Base-by-base conservation (phyloP, 2,888 invertebrate species). In the Sphaerophoria rueppellii region DNA sequence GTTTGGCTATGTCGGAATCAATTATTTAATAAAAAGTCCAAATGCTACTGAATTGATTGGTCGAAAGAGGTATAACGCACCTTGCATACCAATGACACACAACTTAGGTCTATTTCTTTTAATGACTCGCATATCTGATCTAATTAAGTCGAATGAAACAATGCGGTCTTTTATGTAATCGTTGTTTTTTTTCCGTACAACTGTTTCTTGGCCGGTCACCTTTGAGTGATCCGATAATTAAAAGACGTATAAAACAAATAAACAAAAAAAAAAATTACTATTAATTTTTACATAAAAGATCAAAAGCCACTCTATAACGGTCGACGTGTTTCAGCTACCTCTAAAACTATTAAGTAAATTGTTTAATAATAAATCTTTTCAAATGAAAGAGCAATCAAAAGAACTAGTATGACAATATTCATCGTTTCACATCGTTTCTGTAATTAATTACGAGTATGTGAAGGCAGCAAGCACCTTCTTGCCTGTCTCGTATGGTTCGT, bases 351-450 rank as follows among this genome's bases (percentile, higher is more conserved):
- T 43, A 52, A 70, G 40, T 75, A 61, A 48, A 61, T 67, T 57
- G 37, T 50, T 61, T 61, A 14, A 58, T 37, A 37, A 67, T 11
- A 52, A 40, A 32, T 40, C 67, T 24, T 54, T 7, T 55, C n/a
- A 40, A 6, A 40, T 11, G 4, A 14, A 43, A 1, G 1, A 43
- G 40, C 65, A 5, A 50, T 35, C 32, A 34, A 7, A 24, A 40
- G 50, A 73, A 73, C 69, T 82, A 24, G 24, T 24, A 63, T 74
- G 82, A 77, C 76, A 77, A 48, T 77, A 24, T 24, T 24, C 65
- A 73, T 70, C 81, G 74, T 77, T 85, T 81, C 85, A 81, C 81
- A 77, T 81, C 76, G 81, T 81, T 85, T 85, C 80, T 65, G 70
- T 63, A 73, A 81, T 85, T 85, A 85, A 85, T 81, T 85, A 70